These are phyloP conservation scores for Muntiacus reevesi DNA, from an alignment of 2,113 vertebrate genomes.

Conservation along the genomic window DNA sequence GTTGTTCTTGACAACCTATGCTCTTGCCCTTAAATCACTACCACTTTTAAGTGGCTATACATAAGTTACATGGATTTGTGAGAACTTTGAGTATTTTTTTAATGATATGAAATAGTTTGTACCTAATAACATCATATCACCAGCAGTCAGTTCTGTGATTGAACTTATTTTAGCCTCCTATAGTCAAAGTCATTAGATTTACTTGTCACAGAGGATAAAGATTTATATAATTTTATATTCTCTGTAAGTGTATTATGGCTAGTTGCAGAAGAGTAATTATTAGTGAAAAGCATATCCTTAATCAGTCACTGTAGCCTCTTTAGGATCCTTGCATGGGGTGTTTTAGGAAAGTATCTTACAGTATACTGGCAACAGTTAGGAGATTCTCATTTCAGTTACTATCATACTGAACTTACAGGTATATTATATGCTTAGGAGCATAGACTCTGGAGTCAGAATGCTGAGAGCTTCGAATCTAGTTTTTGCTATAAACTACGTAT, in stretches of 20 bases:
- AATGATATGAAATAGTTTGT: neutral
- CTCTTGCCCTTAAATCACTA: neutral
- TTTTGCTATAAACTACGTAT: slow-evolving; percentile 7
- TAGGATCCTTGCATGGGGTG: neutral
- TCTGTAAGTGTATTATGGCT: neutral
- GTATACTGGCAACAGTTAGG: neutral
- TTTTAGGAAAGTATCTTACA: neutral
- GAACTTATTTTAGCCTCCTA: slow-evolving; percentile 9
- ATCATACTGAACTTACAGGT: neutral
- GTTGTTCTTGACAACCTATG: neutral
- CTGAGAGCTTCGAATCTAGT: neutral
- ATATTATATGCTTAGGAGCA: neutral
- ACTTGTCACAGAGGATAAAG: neutral
- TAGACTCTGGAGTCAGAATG: neutral
- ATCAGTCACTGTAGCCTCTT: neutral
- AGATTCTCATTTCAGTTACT: neutral
- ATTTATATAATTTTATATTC: neutral
- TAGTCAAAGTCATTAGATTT: neutral
- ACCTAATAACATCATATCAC: slow-evolving; percentile 7
- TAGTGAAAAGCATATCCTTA: neutral
- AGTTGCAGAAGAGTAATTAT: neutral
- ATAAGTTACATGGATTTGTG: neutral
- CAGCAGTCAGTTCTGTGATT: neutral
- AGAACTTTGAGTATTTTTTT: slow-evolving; percentile 31
- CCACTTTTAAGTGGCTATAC: neutral